These are phyloP conservation scores for Acanthurus tractus DNA, from an alignment of 2,797 vertebrate species.

Conservation along the genomic window DNA sequence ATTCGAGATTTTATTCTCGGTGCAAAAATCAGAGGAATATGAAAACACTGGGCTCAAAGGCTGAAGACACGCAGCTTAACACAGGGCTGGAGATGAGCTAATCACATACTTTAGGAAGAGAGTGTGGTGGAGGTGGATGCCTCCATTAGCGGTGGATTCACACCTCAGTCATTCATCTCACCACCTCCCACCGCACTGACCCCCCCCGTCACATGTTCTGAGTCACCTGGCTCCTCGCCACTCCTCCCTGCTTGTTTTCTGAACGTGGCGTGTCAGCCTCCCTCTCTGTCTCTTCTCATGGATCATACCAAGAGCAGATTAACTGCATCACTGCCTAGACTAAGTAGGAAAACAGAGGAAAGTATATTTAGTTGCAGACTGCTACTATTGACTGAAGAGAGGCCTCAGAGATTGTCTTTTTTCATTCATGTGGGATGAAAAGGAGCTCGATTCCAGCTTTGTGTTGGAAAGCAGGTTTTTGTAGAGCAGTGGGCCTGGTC, in stretches of 20 bases:
- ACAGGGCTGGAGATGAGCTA: slow-evolving; percentile 45
- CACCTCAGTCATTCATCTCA: slow-evolving; percentile 81
- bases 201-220: slow-evolving; percentile 79
- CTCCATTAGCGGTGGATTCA: slow-evolving; percentile 79
- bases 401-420: slow-evolving; percentile 66
- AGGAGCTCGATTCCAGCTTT: slow-evolving; percentile 71
- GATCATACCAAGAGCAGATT: slow-evolving; percentile 52
- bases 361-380: slow-evolving; percentile 82
- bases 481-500: slow-evolving; percentile 52
- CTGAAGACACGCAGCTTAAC: slow-evolving; percentile 13
- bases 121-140: slow-evolving; percentile 67
- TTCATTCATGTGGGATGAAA: slow-evolving; percentile 79
- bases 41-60: slow-evolving; percentile 23
- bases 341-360: slow-evolving; percentile 51
- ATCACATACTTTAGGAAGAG: slow-evolving; percentile 57
- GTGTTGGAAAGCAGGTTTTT: slow-evolving; percentile 64
- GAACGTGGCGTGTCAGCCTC: slow-evolving; percentile 39
- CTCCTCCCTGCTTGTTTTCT: slow-evolving; percentile 45
- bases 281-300: slow-evolving; percentile 36
- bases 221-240: slow-evolving; percentile 74
- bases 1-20: not conserved
- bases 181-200: slow-evolving; percentile 78
- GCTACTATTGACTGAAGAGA: slow-evolving; percentile 78
- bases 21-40: slow-evolving; percentile 20
- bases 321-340: slow-evolving; percentile 66